Evolutionary conservation across 2,888 invertebrate genomes (phyloP), one percentile per base, ranked within the genome.

Genomic region (Heliconius charithonia): DNA sequence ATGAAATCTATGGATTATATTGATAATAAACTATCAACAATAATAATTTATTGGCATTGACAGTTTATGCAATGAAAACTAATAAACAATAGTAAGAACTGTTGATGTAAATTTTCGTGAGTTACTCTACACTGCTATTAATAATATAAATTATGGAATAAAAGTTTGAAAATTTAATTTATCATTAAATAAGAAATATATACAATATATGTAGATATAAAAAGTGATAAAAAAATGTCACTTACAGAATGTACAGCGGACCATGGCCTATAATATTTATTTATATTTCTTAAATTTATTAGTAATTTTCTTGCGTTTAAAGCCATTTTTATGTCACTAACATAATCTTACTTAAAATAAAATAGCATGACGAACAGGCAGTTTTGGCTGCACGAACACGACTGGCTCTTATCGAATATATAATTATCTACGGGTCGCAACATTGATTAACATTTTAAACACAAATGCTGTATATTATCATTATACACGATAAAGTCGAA

Each of bases 401-500:
- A 91, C 92, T 92, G 87, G 87, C 83, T 86, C 86, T 87, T 92
- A 92, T 92, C 92, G 88, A 82, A 83, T 84, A 85, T 86, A 86
- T 51, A 51, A 51, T 88, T 92, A 92, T 92, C 92, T 89, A 84
- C 81, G 82, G 85, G 84, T 85, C 86, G 83, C 83, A 84, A 86
- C 85, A 86, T 89, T 89, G 88, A 92, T 93, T 93, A 90, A 84
- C 90, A 91, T 91, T 90, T 86, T 85, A 90, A 89, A 85, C 78
- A 83, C 32, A 74, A 70, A 67, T 45, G 76, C 41, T 66, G n/a
- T 63, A 72, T 41, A 62, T 51, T 32, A 85, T 79, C 86, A 89
- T 89, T 89, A 88, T 87, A 87, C 84, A 86, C 86, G 37, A 37
- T 86, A 83, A 79, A 84, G 78, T 85, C 76, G 78, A 85, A 85